Conservation (phyloP, 2,113 vertebrate species). For the Odontesthes bonariensis region DNA sequence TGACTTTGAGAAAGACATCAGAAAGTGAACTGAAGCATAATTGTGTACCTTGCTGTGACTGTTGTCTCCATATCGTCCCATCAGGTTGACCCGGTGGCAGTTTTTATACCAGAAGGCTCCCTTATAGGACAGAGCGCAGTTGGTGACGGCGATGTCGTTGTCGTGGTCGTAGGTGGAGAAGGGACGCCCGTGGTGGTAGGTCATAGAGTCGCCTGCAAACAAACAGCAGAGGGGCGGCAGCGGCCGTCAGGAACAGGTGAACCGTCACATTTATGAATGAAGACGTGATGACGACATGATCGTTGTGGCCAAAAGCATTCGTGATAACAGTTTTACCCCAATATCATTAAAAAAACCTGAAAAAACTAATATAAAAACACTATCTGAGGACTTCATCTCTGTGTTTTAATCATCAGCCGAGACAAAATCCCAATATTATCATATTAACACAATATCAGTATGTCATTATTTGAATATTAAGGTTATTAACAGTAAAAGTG, state of each 20-base stretch:
- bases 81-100: constrained; percentile 97
- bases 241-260: neutral
- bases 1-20: too few species aligned
- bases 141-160: constrained; percentile 96
- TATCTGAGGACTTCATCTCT: too few species aligned
- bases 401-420: too few species aligned
- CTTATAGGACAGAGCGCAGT: constrained; percentile 98
- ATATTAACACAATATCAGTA: too few species aligned
- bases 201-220: constrained; percentile 96
- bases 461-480: too few species aligned
- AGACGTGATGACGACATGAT: too few species aligned
- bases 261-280: constrained; percentile 1
- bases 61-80: constrained; percentile 94
- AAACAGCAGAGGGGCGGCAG: neutral
- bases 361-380: too few species aligned
- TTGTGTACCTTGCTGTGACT: constrained; percentile 97
- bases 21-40: constrained; percentile 31
- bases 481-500: too few species aligned
- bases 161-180: constrained; percentile 98
- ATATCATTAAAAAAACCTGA: too few species aligned
- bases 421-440: too few species aligned
- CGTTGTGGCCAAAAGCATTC: too few species aligned
- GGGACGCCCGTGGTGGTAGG: constrained; percentile 92
- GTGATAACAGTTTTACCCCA: too few species aligned
- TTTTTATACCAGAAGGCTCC: constrained; percentile 99